Percentiles rank a stretch among this genome's conserved stretches.
These are phyloP conservation scores for Etheostoma perlongum DNA, from an alignment of 2,797 vertebrate species.

Conservation along the genomic window DNA sequence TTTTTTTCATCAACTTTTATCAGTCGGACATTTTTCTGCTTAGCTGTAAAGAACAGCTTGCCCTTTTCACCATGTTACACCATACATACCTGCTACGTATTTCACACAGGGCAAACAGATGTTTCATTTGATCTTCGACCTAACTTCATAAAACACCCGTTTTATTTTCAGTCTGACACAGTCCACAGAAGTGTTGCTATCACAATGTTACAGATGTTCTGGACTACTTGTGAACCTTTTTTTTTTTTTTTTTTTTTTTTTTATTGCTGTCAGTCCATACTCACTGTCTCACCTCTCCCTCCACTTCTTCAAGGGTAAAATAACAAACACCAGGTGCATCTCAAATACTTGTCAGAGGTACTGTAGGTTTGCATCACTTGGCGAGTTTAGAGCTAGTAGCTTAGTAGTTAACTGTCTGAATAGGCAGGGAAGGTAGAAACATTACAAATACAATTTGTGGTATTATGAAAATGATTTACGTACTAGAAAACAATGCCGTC, in stretches of 20 bases:
- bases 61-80: neutral
- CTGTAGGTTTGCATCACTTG: neutral
- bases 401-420: no score
- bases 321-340: neutral
- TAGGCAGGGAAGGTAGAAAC: no score
- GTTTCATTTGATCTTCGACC: slow-evolving; percentile 33
- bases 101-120: slow-evolving; percentile 25
- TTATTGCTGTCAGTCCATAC: neutral
- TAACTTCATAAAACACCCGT: neutral
- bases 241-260: neutral
- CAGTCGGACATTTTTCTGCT: neutral
- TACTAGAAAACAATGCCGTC: neutral
- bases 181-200: slow-evolving; percentile 5
- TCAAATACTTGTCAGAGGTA: neutral
- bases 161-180: slow-evolving; percentile 19
- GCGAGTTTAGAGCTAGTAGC: no score
- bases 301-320: neutral
- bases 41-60: neutral
- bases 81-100: neutral
- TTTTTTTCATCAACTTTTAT: slow-evolving; percentile 20
- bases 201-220: slow-evolving; percentile 14
- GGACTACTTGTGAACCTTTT: slow-evolving; percentile 1
- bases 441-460: no score
- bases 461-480: neutral
- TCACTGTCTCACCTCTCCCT: neutral